These are phyloP conservation scores for Pristionchus exspectatus DNA, from an alignment of 2,888 invertebrate species.

Conservation along the genomic window DNA sequence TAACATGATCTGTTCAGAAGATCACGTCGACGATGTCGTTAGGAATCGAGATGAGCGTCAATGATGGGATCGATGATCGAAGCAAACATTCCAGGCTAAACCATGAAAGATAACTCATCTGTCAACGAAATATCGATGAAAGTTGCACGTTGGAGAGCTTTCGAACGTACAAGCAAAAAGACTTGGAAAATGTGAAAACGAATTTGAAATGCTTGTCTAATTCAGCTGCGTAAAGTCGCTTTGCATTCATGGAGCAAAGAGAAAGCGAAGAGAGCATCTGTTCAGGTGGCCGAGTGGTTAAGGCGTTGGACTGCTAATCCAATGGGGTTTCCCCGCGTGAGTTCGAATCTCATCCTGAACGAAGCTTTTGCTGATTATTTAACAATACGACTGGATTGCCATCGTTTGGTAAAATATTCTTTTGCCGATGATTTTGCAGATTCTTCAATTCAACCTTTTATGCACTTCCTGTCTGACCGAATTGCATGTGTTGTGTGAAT, in stretches of 20 bases:
- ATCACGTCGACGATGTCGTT: background rate
- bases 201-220: background rate
- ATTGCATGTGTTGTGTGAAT: too few species aligned
- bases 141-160: too few species aligned
- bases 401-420: too few species aligned
- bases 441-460: too few species aligned
- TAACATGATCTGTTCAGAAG: conserved; percentile 1
- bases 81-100: background rate
- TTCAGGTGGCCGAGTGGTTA: conserved; percentile 79
- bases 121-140: background rate
- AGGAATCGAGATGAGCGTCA: background rate
- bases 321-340: conserved; percentile 78
- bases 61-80: background rate
- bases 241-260: background rate
- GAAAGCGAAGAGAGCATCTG: conserved; percentile 45
- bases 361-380: conserved; percentile 53
- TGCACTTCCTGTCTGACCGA: background rate
- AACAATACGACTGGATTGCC: background rate
- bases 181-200: too few species aligned
- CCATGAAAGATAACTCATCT: background rate
- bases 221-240: background rate
- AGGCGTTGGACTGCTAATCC: conserved; percentile 79
- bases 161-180: too few species aligned
- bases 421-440: too few species aligned
- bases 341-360: conserved; percentile 77